A percentile compares a stretch with the other conserved stretches of the same genome.
These are phyloP conservation scores for Sebastes melanostomus DNA, from an alignment of 2,797 vertebrate species.

Conservation along the genomic window DNA sequence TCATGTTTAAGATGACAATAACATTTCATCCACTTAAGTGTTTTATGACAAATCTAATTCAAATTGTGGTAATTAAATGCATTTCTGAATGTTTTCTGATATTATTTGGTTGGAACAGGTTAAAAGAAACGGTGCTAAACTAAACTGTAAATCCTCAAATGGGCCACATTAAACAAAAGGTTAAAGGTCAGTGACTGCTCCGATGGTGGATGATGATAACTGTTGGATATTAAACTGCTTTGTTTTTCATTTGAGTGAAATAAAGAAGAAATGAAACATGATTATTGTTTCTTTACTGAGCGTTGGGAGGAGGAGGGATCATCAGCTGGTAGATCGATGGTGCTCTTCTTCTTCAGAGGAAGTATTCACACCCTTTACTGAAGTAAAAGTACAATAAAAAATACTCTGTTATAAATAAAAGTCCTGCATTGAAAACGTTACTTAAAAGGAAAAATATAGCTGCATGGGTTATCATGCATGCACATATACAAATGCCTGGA, in stretches of 20 bases:
- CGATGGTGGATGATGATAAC: background rate
- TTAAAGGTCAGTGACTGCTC: background rate
- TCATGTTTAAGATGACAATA: background rate
- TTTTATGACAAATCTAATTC: background rate
- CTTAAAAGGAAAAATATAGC: rapidly evolving
- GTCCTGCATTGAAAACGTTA: background rate
- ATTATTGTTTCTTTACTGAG: background rate
- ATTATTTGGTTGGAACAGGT: background rate
- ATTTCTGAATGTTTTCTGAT: background rate
- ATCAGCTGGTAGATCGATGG: no score
- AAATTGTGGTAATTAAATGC: background rate
- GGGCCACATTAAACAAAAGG: background rate
- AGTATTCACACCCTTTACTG: background rate
- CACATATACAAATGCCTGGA: no score
- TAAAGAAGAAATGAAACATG: constrained; percentile 11
- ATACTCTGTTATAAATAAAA: background rate
- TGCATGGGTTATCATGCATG: rapidly evolving
- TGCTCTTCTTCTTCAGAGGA: background rate
- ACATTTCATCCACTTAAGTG: background rate
- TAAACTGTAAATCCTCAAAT: background rate
- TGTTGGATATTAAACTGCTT: background rate
- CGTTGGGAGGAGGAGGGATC: background rate
- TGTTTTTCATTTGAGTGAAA: constrained; percentile 18
- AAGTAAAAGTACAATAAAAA: background rate
- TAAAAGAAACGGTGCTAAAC: background rate